These are phyloP conservation scores for Sebastes ruberrimus DNA, from an alignment of 2,797 vertebrate genomes.

Conservation along the genomic window DNA sequence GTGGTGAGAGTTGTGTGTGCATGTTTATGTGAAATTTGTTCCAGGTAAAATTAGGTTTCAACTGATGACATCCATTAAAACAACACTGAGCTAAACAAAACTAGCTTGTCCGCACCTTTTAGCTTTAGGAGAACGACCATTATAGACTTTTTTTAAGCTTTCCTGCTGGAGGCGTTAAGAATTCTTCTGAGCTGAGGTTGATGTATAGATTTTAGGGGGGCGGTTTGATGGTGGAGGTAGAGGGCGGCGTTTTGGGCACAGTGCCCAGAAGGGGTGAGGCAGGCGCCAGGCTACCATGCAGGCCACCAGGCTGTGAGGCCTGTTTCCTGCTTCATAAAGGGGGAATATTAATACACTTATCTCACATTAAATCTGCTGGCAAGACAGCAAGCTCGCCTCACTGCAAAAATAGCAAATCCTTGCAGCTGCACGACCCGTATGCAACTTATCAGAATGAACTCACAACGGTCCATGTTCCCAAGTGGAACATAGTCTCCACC, in stretches of 20 bases:
- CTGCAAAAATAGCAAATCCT: slow-evolving; percentile 20
- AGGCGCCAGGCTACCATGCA: slow-evolving; percentile 78
- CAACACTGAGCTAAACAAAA: neutral
- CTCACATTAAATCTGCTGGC: slow-evolving; percentile 84
- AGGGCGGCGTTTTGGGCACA: slow-evolving; percentile 73
- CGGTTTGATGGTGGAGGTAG: slow-evolving; percentile 24
- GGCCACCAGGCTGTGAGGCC: slow-evolving; percentile 81
- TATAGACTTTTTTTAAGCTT: neutral
- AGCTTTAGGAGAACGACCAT: neutral
- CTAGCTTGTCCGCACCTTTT: neutral
- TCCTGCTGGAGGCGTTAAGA: slow-evolving; percentile 6
- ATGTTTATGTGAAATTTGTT: slow-evolving; percentile 12
- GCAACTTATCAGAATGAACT: slow-evolving; percentile 1
- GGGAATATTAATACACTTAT: slow-evolving; percentile 89
- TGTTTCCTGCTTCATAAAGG: slow-evolving; percentile 92
- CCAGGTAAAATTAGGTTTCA: slow-evolving; percentile 27
- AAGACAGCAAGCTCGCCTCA: slow-evolving; percentile 79
- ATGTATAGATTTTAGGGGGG: slow-evolving; percentile 11
- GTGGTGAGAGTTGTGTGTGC: slow-evolving; percentile 32
- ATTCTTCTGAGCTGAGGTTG: slow-evolving; percentile 36
- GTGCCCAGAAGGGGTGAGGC: slow-evolving; percentile 59
- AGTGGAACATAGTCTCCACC: neutral
- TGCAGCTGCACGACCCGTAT: neutral
- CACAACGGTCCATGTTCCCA: neutral
- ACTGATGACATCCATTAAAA: neutral